phyloP scores from a whole-genome alignment of 2,797 vertebrate species.

The Chanos chanos region DNA sequence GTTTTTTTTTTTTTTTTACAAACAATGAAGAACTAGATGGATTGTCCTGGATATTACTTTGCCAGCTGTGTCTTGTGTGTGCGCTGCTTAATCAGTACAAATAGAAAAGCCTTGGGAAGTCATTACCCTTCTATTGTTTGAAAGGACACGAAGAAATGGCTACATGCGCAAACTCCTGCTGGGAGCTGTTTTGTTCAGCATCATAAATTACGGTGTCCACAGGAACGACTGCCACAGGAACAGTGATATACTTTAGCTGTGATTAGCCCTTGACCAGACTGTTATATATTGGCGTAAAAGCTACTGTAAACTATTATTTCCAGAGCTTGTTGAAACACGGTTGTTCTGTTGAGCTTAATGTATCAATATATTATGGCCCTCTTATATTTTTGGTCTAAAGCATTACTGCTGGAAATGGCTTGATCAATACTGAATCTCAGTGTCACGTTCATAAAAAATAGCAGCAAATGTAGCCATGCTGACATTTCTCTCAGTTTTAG shows the following conservation, averaged over 20 bases:
- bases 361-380: not conserved
- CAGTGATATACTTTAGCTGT: slow-evolving; percentile 41
- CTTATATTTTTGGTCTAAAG: not conserved
- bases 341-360: not conserved
- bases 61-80: slow-evolving; percentile 36
- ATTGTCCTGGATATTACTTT: slow-evolving; percentile 35
- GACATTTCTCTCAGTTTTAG: too few relatives aligned
- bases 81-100: slow-evolving; percentile 49
- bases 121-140: slow-evolving; percentile 56
- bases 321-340: slow-evolving; percentile 17
- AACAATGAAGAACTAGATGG: slow-evolving; percentile 26
- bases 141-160: slow-evolving; percentile 46
- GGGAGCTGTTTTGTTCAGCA: slow-evolving; percentile 35
- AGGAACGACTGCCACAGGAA: slow-evolving; percentile 32
- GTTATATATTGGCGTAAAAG: slow-evolving; percentile 49
- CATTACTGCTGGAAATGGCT: not conserved
- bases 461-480: too few relatives aligned
- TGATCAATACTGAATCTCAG: too few relatives aligned
- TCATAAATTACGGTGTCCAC: slow-evolving; percentile 42
- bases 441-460: not conserved
- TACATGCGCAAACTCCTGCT: slow-evolving; percentile 40
- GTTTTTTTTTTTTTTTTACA: slow-evolving; percentile 11
- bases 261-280: slow-evolving; percentile 49
- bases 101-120: slow-evolving; percentile 47
- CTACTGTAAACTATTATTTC: slow-evolving; percentile 30